These are phyloP conservation scores for Tokudaia tokunoshimensis DNA, from an alignment of 2,797 vertebrate genomes.

Conservation along the genomic window DNA sequence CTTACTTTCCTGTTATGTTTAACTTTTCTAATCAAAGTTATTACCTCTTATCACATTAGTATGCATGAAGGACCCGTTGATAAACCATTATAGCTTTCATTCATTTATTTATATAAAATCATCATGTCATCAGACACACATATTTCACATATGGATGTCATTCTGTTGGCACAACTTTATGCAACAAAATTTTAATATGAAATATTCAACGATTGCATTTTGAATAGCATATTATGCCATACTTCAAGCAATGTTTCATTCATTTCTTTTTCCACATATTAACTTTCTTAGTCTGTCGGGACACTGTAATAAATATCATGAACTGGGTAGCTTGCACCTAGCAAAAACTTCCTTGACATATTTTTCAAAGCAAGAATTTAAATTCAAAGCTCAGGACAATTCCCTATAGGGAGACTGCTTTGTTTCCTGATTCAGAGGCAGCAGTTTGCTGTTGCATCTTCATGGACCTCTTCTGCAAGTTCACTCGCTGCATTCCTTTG, in stretches of 20 bases:
- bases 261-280: neutral
- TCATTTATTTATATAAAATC: conserved; percentile 64
- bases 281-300: neutral
- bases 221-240: neutral
- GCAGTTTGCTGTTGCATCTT: neutral
- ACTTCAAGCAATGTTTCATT: conserved; percentile 10
- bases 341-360: neutral
- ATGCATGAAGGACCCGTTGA: neutral
- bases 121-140: conserved; percentile 33
- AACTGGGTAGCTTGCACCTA: neutral
- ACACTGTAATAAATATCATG: neutral
- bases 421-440: neutral
- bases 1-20: conserved; percentile 56
- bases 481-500: neutral
- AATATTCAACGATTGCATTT: conserved; percentile 29
- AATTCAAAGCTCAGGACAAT: neutral
- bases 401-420: neutral
- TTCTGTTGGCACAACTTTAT: conserved; percentile 31
- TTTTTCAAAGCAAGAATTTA: neutral
- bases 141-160: conserved; percentile 20
- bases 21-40: conserved; percentile 50
- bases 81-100: conserved; percentile 30
- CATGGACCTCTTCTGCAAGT: neutral
- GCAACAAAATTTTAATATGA: conserved; percentile 56
- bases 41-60: conserved; percentile 11